Evolutionary conservation across 2,113 vertebrate genomes (phyloP).

Genomic region (Erinaceus europaeus): DNA sequence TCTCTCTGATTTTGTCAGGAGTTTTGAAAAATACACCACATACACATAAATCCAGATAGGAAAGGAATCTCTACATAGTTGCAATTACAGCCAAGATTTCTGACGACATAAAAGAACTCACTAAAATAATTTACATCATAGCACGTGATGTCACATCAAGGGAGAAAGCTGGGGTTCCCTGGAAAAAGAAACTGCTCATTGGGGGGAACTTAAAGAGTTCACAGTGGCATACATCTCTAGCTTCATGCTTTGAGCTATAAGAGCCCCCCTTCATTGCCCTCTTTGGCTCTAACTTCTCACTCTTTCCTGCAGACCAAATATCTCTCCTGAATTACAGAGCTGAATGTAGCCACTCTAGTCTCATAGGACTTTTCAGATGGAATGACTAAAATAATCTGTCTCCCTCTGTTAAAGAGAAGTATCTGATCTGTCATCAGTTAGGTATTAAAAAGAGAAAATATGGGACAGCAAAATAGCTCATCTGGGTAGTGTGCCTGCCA

Average conservation of each 20-base stretch:
- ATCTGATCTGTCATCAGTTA: background rate
- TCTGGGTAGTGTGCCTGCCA: too few species aligned
- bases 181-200: background rate
- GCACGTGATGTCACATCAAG: background rate
- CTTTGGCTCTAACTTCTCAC: background rate
- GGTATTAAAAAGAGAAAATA: too few species aligned
- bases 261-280: background rate
- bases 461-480: too few species aligned
- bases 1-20: background rate
- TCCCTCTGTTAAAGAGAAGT: background rate
- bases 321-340: background rate
- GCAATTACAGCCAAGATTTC: too few species aligned
- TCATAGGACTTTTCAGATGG: background rate
- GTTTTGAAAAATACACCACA: background rate
- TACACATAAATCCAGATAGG: background rate
- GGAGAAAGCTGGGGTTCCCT: background rate
- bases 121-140: background rate
- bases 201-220: background rate
- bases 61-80: background rate
- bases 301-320: background rate
- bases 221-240: background rate
- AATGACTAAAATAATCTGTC: background rate
- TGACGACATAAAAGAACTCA: background rate
- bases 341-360: background rate
- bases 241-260: background rate